phyloP scores from a whole-genome alignment of 2,888 invertebrate genomes.

The Sinelater perroti region DNA sequence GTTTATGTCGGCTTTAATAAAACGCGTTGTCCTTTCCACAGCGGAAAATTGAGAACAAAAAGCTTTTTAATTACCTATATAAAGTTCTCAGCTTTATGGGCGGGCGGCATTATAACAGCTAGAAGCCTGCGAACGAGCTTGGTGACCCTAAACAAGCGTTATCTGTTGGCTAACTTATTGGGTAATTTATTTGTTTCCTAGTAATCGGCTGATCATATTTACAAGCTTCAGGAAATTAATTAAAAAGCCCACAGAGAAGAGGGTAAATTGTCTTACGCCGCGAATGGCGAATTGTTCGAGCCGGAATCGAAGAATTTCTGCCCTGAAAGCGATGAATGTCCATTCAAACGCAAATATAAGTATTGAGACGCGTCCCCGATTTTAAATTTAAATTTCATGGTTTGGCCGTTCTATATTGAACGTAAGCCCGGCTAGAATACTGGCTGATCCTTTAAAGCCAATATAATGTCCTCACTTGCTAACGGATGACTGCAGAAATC shows the following conservation, averaged over 20 bases:
- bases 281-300: slow-evolving; percentile 2
- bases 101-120: too few relatives aligned
- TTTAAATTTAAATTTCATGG: slow-evolving; percentile 42
- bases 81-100: slow-evolving; percentile 10
- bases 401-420: slow-evolving; percentile 37
- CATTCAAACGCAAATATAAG: slow-evolving; percentile 34
- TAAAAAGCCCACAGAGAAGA: slow-evolving; percentile 4
- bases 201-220: slow-evolving; percentile 14
- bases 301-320: slow-evolving; percentile 16
- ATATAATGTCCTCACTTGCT: slow-evolving; percentile 43
- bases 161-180: slow-evolving; percentile 22
- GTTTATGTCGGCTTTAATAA: slow-evolving; percentile 15
- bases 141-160: too few relatives aligned
- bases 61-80: slow-evolving; percentile 14
- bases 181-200: slow-evolving; percentile 15
- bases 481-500: slow-evolving; percentile 45
- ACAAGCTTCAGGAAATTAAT: slow-evolving; percentile 16
- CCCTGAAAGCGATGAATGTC: slow-evolving; percentile 28
- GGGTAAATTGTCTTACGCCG: slow-evolving; percentile 11
- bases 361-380: slow-evolving; percentile 36
- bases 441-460: slow-evolving; percentile 42
- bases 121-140: too few relatives aligned
- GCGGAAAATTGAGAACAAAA: slow-evolving; percentile 7
- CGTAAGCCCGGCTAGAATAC: slow-evolving; percentile 40
- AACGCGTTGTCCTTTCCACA: slow-evolving; percentile 1